Evolutionary conservation across 2,797 vertebrate genomes (phyloP).

Genomic region (Tragopan temminckii): DNA sequence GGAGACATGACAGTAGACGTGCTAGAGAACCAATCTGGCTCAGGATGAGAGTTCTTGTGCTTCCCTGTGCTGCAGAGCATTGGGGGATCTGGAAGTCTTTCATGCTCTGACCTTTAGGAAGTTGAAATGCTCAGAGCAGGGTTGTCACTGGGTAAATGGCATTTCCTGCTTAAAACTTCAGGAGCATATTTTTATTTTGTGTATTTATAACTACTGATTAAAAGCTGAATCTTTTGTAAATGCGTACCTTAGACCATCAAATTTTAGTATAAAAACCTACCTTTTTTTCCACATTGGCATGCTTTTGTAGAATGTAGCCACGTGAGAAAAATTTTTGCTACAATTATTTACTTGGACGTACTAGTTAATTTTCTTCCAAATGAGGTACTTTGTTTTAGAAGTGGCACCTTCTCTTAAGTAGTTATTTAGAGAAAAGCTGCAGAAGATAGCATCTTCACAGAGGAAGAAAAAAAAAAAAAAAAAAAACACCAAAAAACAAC

Average conservation of each 20-base stretch:
- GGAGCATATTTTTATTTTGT: background rate
- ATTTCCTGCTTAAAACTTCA: slow-evolving; percentile 36
- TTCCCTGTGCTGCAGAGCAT: background rate
- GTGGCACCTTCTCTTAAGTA: background rate
- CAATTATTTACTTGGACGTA: background rate
- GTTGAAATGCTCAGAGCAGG: background rate
- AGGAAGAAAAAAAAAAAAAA: background rate
- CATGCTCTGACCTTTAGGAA: background rate
- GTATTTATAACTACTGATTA: slow-evolving; percentile 1
- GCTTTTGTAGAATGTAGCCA: background rate
- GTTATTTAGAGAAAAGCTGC: slow-evolving; percentile 41
- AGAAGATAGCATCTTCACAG: slow-evolving; percentile 38
- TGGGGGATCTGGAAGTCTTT: slow-evolving; percentile 53
- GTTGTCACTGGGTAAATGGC: background rate
- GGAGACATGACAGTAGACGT: background rate
- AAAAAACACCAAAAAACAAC: background rate
- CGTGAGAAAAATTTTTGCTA: background rate
- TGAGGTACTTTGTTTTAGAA: background rate
- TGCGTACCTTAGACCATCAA: background rate
- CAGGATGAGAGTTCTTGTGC: background rate
- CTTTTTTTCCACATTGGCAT: background rate
- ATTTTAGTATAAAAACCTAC: background rate
- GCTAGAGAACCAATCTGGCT: slow-evolving; percentile 13
- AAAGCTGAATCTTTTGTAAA: background rate
- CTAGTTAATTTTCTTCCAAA: background rate